A percentile compares a stretch with the other conserved stretches of the same genome.
Conservation (phyloP, 2,113 vertebrate genomes). For the Pseudolaguvia tuberculata region DNA sequence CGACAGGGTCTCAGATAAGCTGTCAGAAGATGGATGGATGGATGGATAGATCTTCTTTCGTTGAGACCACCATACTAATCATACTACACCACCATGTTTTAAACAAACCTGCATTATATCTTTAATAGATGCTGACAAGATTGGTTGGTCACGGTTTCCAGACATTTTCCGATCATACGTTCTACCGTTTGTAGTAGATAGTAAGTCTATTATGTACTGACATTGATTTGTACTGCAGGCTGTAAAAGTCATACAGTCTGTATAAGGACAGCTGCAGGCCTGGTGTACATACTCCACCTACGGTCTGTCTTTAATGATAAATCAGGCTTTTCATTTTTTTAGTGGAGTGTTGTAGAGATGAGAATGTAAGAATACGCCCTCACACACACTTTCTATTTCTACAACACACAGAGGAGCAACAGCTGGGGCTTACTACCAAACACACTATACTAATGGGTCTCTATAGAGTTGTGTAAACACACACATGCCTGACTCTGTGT, state of each 20-base stretch:
- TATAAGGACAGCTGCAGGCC: not conserved
- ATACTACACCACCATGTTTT: too few relatives aligned
- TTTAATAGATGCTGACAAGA: not conserved
- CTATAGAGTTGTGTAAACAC: conserved; percentile 28
- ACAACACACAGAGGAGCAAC: conserved; percentile 13
- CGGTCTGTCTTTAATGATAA: not conserved
- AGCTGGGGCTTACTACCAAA: conserved; percentile 36
- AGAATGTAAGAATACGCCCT: not conserved
- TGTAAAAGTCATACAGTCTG: not conserved
- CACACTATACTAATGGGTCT: conserved; percentile 20
- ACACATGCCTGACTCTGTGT: conserved; percentile 12
- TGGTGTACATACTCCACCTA: not conserved
- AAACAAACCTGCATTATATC: not conserved
- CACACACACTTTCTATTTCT: conserved; percentile 27
- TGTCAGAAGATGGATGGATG: too few relatives aligned
- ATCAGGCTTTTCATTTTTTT: not conserved
- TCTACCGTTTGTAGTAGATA: not conserved
- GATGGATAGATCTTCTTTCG: too few relatives aligned
- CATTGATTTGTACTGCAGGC: not conserved
- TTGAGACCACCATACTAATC: too few relatives aligned
- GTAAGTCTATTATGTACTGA: not conserved
- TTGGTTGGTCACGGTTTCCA: not conserved
- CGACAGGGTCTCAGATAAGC: too few relatives aligned
- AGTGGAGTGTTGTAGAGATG: not conserved
- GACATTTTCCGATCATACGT: not conserved